These are phyloP conservation scores for Flabesymbios commensalis DNA, from an alignment of 2,888 invertebrate genomes.

Conservation along the genomic window DNA sequence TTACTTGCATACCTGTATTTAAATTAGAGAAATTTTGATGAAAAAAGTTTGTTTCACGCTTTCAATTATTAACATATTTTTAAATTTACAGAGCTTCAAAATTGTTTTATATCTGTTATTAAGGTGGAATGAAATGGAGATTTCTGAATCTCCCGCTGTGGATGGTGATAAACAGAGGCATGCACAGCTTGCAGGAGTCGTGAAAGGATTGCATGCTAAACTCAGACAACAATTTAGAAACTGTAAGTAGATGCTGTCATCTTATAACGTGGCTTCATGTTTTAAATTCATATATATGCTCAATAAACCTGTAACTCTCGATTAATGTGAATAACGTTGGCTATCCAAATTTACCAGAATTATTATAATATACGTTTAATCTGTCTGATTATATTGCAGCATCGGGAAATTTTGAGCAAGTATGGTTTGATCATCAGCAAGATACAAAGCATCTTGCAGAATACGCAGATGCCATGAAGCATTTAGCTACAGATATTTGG, in stretches of 20 bases:
- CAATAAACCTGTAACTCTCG: no score
- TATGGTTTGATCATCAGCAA: conserved; percentile 53
- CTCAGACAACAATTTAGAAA: conserved; percentile 44
- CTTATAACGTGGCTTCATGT: neutral
- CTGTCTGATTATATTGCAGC: conserved; percentile 19
- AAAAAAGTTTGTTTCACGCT: no score
- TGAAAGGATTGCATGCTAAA: conserved; percentile 54
- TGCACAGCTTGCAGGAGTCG: conserved; percentile 42
- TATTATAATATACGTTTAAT: neutral
- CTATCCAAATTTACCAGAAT: no score
- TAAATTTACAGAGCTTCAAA: no score
- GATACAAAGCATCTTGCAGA: conserved; percentile 41
- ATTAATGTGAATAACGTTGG: no score
- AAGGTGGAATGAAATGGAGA: no score
- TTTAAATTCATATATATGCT: no score
- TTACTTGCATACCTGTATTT: no score
- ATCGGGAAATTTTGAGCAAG: conserved; percentile 39
- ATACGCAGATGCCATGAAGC: conserved; percentile 58
- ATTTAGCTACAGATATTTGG: conserved; percentile 56
- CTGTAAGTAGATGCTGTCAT: conserved; percentile 26
- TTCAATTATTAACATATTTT: no score
- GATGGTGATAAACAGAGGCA: conserved; percentile 1
- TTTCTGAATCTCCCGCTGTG: no score
- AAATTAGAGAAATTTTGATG: no score
- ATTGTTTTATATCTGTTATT: no score